phyloP scores from a whole-genome alignment of 2,797 vertebrate species.

The Botia almorhae region DNA sequence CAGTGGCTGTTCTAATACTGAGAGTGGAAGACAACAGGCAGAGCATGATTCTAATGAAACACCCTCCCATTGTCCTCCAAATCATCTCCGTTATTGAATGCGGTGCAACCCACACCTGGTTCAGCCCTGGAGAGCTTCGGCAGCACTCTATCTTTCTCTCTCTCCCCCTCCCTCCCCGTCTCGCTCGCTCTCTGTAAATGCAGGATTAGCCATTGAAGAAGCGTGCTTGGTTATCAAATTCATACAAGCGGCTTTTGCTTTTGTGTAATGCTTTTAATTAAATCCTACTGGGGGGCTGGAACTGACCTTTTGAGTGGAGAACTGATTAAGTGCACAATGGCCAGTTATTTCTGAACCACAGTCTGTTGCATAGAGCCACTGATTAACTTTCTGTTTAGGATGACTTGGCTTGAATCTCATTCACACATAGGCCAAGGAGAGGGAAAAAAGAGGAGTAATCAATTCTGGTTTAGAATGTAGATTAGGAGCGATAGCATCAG shows the following conservation, averaged over 20 bases:
- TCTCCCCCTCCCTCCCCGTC: neutral
- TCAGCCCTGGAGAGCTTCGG: constrained; percentile 52
- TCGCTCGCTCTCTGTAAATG: constrained; percentile 48
- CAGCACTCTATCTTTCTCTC: constrained; percentile 28
- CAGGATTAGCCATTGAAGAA: constrained; percentile 90
- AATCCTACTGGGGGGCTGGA: constrained; percentile 74
- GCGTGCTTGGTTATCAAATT: constrained; percentile 66
- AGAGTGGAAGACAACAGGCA: constrained; percentile 34
- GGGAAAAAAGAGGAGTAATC: constrained; percentile 74
- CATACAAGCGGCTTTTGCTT: constrained; percentile 63
- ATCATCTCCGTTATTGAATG: constrained; percentile 66
- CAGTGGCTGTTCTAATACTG: constrained; percentile 27
- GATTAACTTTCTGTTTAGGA: constrained; percentile 84
- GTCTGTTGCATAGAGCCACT: constrained; percentile 60
- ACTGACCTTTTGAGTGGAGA: constrained; percentile 81
- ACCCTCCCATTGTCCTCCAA: constrained; percentile 61
- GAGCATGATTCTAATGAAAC: constrained; percentile 58
- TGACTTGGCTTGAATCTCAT: constrained; percentile 83
- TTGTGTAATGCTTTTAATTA: constrained; percentile 87
- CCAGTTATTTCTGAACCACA: constrained; percentile 78
- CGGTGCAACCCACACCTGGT: constrained; percentile 64
- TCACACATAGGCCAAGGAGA: constrained; percentile 64
- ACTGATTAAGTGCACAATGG: constrained; percentile 86
- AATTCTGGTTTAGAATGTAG: constrained; percentile 76
- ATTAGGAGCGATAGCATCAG: constrained; percentile 87